Percentiles rank a stretch among this genome's conserved stretches.
phyloP scores from a whole-genome alignment of 2,797 vertebrate genomes.

The Phalloptychus januarius region DNA sequence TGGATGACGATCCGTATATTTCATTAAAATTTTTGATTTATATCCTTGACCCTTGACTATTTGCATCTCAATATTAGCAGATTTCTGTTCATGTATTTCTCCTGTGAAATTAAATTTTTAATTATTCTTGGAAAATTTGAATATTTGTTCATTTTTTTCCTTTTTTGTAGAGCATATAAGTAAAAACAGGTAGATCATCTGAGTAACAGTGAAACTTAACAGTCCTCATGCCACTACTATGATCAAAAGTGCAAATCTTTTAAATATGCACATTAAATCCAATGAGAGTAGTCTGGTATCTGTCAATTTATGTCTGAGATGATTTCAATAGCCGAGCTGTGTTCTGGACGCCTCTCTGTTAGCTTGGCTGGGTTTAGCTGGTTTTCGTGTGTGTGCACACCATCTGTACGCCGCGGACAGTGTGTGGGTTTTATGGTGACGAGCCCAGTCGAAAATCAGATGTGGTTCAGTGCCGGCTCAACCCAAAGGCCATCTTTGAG shows the following conservation, averaged over 20 bases:
- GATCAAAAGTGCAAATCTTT: conserved; percentile 51
- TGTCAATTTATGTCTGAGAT: conserved; percentile 50
- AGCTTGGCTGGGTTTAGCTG: conserved; percentile 45
- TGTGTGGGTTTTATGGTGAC: conserved; percentile 44
- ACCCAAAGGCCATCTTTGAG: conserved; percentile 34
- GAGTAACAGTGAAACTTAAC: not conserved
- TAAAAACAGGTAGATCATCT: not conserved
- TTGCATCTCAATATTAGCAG: too few relatives aligned
- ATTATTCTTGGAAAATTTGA: too few relatives aligned
- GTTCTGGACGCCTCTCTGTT: conserved; percentile 36
- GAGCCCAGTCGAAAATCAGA: conserved; percentile 43
- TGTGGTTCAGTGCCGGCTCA: conserved; percentile 37
- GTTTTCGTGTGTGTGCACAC: conserved; percentile 18
- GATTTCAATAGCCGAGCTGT: conserved; percentile 24
- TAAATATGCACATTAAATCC: conserved; percentile 52
- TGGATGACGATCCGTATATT: too few relatives aligned
- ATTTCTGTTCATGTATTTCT: too few relatives aligned
- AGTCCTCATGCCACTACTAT: not conserved
- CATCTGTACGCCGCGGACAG: conserved; percentile 46
- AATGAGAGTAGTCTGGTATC: conserved; percentile 35
- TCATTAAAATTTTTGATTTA: too few relatives aligned
- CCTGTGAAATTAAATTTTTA: too few relatives aligned
- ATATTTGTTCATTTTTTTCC: too few relatives aligned
- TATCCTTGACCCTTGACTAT: too few relatives aligned
- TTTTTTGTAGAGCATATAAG: too few relatives aligned